Conservation (phyloP, 2,113 vertebrate species). For the Muscicapa adusta region DNA sequence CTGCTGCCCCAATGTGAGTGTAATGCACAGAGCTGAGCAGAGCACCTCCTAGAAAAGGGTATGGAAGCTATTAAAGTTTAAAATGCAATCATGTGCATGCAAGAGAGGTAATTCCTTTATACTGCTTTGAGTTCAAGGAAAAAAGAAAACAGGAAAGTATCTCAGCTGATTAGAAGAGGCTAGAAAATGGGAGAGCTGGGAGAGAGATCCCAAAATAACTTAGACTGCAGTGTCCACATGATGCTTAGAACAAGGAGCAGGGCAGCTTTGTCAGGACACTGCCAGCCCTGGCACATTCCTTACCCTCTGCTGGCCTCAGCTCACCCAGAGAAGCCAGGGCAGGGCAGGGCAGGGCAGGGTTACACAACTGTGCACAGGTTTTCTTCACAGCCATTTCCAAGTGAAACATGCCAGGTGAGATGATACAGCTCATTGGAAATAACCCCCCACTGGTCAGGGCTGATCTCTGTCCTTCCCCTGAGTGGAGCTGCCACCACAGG, state of each 20-base stretch:
- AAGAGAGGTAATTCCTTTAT: constrained; percentile 30
- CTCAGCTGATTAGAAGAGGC: neutral
- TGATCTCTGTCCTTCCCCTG: neutral
- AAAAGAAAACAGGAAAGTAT: neutral
- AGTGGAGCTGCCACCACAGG: neutral
- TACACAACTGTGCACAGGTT: neutral
- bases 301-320: neutral
- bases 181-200: neutral
- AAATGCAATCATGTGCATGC: constrained; percentile 54
- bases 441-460: rapidly evolving
- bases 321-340: neutral
- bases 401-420: neutral
- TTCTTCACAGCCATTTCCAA: neutral
- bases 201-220: neutral
- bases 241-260: neutral
- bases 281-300: neutral
- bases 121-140: neutral
- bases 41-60: neutral
- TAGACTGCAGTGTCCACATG: neutral
- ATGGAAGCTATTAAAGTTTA: constrained; percentile 66
- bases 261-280: neutral
- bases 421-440: neutral
- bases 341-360: neutral
- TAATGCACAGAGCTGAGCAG: neutral
- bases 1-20: neutral